Evolutionary conservation across 2,113 vertebrate species (phyloP).

Genomic region (Indri indri): DNA sequence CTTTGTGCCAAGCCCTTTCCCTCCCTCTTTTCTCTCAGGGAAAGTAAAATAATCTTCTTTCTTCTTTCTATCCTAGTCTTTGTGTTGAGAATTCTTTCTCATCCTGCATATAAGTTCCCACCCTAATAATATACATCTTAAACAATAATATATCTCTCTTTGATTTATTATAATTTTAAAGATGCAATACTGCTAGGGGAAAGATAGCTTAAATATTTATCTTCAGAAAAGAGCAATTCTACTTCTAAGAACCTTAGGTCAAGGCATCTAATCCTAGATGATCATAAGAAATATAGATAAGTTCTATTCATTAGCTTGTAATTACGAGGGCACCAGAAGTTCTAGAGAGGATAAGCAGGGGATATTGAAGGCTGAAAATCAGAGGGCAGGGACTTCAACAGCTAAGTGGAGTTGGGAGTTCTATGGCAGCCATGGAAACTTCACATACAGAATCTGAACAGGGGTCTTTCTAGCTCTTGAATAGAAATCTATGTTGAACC

Average conservation of each 20-base stretch:
- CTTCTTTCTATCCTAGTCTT: too few relatives aligned
- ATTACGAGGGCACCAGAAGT: neutral
- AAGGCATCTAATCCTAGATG: neutral
- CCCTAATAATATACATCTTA: neutral
- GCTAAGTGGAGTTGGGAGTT: neutral
- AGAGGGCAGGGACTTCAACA: neutral
- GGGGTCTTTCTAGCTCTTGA: neutral
- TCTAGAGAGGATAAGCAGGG: neutral
- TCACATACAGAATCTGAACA: neutral
- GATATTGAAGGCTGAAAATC: neutral
- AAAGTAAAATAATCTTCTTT: too few relatives aligned
- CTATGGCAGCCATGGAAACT: neutral
- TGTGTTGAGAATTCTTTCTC: too few relatives aligned
- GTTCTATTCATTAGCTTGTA: neutral
- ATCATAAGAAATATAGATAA: neutral
- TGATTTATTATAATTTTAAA: slow-evolving; percentile 15
- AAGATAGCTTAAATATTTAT: neutral
- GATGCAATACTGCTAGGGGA: neutral
- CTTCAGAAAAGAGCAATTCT: neutral
- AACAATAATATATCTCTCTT: neutral
- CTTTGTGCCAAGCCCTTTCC: too few relatives aligned
- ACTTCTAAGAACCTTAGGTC: neutral
- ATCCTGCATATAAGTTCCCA: too few relatives aligned
- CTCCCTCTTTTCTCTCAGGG: too few relatives aligned
- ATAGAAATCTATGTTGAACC: neutral